Base-by-base conservation (phyloP, 2,888 invertebrate species). In the Drosophila merina region DNA sequence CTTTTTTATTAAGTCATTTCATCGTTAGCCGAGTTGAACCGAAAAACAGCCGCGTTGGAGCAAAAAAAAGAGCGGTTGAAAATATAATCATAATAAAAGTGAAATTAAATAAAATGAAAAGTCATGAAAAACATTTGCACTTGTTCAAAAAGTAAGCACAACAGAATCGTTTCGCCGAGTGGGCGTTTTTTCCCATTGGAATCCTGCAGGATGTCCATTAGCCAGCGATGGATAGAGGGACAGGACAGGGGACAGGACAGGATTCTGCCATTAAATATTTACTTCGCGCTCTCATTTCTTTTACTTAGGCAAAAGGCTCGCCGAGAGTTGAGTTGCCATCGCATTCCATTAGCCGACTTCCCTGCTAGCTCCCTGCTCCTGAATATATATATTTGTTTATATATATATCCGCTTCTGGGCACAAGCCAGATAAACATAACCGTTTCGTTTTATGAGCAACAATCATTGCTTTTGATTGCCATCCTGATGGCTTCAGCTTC, bases 391-490 rank as follows among this genome's bases (percentile, higher is more conserved):
- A 7, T 30, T 2, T 20, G 2, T 20, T 20, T 20, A 8, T 42
- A 8, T 54, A n/a, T 49, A 54, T 58, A 40, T 58, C 63, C 48
- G 72, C 79, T 70, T 72, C 76, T 82, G 82, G 82, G 73, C 78
- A 67, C 77, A 73, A 74, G 86, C 78, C 86, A 89, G 85, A 89
- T 90, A 89, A 90, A 88, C 88, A 90, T 90, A 89, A 89, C 79
- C 90, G 89, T 89, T 89, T 87, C 79, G 73, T 89, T 90, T 90
- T 89, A 89, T 88, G 89, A 76, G 77, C 88, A 83, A 80, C 89
- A 89, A 89, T 89, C 89, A 89, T 89, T 89, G 89, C 88, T 89
- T 90, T 88, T 89, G 89, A 89, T 89, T 89, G 89, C 89, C 81
- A 40, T 73, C 71, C 82, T 81, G 84, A 81, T 79, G 82, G 79